Conservation (phyloP, 2,888 invertebrate species). For the Acronicta leporina region DNA sequence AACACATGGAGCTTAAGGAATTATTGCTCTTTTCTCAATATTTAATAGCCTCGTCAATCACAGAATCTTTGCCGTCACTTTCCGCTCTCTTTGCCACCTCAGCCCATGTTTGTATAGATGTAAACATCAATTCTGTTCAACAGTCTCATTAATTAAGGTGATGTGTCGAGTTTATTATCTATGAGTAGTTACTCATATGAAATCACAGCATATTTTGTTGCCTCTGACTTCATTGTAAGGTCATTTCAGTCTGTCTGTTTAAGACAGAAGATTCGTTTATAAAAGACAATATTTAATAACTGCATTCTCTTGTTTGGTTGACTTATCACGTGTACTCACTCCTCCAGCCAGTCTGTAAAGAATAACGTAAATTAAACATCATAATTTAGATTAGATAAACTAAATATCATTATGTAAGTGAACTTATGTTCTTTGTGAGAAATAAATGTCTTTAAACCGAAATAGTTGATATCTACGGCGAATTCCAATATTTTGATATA, state of each 20-base stretch:
- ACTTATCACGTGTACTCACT: conserved; percentile 98
- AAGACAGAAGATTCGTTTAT: conserved; percentile 59
- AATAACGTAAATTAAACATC: conserved; percentile 56
- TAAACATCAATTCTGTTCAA: conserved; percentile 86
- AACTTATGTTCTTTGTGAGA: no score
- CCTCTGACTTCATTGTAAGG: conserved; percentile 63
- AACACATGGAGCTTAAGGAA: conserved; percentile 23
- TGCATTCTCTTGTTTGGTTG: conserved; percentile 72
- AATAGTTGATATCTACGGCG: no score
- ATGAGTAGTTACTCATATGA: conserved; percentile 58
- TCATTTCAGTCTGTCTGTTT: conserved; percentile 58
- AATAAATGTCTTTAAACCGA: no score
- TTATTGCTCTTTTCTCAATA: conserved; percentile 14
- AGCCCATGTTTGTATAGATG: conserved; percentile 63
- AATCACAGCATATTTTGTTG: conserved; percentile 78
- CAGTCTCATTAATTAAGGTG: conserved; percentile 81
- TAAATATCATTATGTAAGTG: no score
- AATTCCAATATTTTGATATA: no score
- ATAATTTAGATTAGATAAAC: no score
- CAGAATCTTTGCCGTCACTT: conserved; percentile 40
- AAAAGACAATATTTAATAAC: conserved; percentile 65
- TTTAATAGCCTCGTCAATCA: conserved; percentile 38
- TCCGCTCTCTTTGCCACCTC: conserved; percentile 32
- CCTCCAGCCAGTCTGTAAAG: conserved; percentile 96
- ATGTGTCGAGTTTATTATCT: conserved; percentile 53